Base-by-base conservation (phyloP, 2,888 invertebrate genomes). In the Dugesia japonica region DNA sequence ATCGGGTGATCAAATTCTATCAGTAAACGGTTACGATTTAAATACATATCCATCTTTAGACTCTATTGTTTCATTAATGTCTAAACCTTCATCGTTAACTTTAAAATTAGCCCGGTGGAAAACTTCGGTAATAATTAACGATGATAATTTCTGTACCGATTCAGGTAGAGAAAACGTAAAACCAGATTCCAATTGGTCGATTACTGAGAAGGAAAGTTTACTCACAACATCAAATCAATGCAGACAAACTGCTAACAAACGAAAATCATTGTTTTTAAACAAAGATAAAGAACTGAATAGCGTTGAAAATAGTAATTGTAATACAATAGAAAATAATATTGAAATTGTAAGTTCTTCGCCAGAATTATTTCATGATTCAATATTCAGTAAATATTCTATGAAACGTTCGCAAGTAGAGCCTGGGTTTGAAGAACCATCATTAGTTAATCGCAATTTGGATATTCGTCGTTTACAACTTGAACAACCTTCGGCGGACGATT, bases 401-500 rank as follows among this genome's bases (percentile, higher is more conserved):
- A 56, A 56, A n/a, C 56, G 56, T 4, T 9, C 4, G 4, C 56
- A n/a, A 56, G 23, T 56, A 9, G 56, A 56, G n/a, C 9, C 56
- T n/a, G 31, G 7, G 13, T 31, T 31, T 31, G 31, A 31, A 7
- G 31, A 31, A 13, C 31, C 31, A 7, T 23, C 56, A 13, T n/a
- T 56, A n/a, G 56, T 56, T 4, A 56, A 77, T 28, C 76, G 77
- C 13, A 71, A 33, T 28, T 33, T 77, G 4, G 77, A 77, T 27
- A 23, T 77, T 26, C 42, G 76, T 28, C 1, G 77, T 1, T 31
- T 77, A 15, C 77, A 77, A 31, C 77, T 77, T 20, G 77, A 77
- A 38, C 76, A 79, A n/a, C 77, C 38, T 26, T 72, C 77, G 26
- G 73, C 56, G 1, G 80, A 80, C 42, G 80, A 80, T 72, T 80